Base-by-base conservation (phyloP, 2,113 vertebrate genomes). In the Hippopotamus amphibius region DNA sequence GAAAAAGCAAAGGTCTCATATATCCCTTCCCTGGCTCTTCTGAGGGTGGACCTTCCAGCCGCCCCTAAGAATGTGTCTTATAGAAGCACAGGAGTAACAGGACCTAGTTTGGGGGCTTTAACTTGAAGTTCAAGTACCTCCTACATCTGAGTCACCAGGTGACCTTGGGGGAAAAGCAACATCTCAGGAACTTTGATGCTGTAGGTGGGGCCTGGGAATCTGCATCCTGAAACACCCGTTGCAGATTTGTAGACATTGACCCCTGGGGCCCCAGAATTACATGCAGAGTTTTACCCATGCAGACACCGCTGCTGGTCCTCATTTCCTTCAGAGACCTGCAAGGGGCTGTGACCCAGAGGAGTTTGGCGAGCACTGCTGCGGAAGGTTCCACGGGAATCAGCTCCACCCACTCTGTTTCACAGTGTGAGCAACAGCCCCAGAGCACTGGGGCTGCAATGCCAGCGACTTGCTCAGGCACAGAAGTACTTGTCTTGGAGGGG, bases 401-500 rank as follows among this genome's bases (percentile, higher is more conserved):
- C 59, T 28, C n/a, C 3, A 3, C 13, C 16, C 1, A 21, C 26
- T 0, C 41, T 22, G 24, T 24, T 7, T 80, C 63, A 15, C 65
- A 57, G 71, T 14, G 0, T 4, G 7, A 1, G 30, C 26, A 2
- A 6, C 6, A 26, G 82, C 65, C 68, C 69, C 4, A 1, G 46
- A 33, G 63, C 84, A 21, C 68, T 26, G 5, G 21, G 55, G 22
- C 69, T 53, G 19, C 2, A 0, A 19, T 11, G 13, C 55, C 72
- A 41, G 79, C 61, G 1, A 24, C 83, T 30, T 19, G 6, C 28
- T 53, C 28, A 0, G 15, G 41, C 41, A 5, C 37, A 11, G n/a
- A 50, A 7, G 55, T 0, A 8, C 92, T 41, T 1, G 5, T 63
- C 76, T 87, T n/a, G 0, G 46, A 92, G 53, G 53, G 65, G 15